These are phyloP conservation scores for Halocaridina rubra DNA, from an alignment of 2,888 invertebrate genomes.

Conservation along the genomic window DNA sequence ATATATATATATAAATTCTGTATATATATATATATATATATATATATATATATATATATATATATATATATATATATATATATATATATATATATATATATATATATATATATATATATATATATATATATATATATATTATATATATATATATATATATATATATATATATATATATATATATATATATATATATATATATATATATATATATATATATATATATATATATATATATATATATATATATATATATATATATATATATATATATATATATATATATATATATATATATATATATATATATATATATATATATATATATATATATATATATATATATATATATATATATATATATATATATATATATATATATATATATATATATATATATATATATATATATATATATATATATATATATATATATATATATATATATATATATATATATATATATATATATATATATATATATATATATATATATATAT, in stretches of 20 bases:
- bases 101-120: too few species aligned
- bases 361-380: neutral
- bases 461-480: neutral
- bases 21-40: too few species aligned
- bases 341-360: neutral
- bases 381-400: neutral
- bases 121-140: too few species aligned
- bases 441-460: neutral
- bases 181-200: neutral
- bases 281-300: constrained; percentile 1
- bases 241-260: neutral
- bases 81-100: too few species aligned
- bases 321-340: neutral
- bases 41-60: too few species aligned
- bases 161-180: neutral
- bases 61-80: too few species aligned
- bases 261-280: neutral
- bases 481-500: neutral
- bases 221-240: neutral
- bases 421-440: neutral
- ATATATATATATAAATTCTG: too few species aligned
- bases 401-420: neutral
- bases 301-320: constrained; percentile 8
- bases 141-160: neutral
- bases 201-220: neutral